These are phyloP conservation scores for Abscondita cerata DNA, from an alignment of 2,888 invertebrate species.

Conservation along the genomic window DNA sequence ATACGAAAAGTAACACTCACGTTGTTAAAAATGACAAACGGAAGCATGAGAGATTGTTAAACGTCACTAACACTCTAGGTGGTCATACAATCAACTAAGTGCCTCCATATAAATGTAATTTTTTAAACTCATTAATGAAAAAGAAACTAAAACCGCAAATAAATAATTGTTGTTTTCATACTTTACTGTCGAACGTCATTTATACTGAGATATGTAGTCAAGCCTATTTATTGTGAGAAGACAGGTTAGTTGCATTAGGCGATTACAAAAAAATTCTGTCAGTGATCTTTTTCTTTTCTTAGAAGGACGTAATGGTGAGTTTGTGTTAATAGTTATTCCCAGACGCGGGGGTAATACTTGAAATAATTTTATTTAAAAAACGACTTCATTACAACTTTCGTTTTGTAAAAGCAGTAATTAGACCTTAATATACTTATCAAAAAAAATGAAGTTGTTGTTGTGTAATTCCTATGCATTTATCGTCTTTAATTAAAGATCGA, in stretches of 20 bases:
- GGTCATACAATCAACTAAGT: constrained; percentile 50
- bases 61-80: constrained; percentile 52
- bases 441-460: no score
- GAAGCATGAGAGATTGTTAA: constrained; percentile 55
- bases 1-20: background rate
- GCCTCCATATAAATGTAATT: no score
- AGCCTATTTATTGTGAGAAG: constrained; percentile 23
- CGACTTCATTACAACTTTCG: no score
- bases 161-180: no score
- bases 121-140: no score
- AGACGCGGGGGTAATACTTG: constrained; percentile 26
- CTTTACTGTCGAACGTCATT: background rate
- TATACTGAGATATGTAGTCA: constrained; percentile 16
- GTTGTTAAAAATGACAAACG: constrained; percentile 45
- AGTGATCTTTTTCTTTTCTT: constrained; percentile 30
- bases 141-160: no score
- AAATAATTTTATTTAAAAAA: constrained; percentile 18
- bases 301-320: constrained; percentile 33
- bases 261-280: constrained; percentile 28
- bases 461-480: no score
- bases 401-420: no score
- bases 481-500: no score
- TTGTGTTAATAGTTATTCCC: constrained; percentile 34
- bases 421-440: no score
- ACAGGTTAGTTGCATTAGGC: constrained; percentile 18